Evolutionary conservation across 2,797 vertebrate species (phyloP).

Genomic region (Enteromius fasciolatus): DNA sequence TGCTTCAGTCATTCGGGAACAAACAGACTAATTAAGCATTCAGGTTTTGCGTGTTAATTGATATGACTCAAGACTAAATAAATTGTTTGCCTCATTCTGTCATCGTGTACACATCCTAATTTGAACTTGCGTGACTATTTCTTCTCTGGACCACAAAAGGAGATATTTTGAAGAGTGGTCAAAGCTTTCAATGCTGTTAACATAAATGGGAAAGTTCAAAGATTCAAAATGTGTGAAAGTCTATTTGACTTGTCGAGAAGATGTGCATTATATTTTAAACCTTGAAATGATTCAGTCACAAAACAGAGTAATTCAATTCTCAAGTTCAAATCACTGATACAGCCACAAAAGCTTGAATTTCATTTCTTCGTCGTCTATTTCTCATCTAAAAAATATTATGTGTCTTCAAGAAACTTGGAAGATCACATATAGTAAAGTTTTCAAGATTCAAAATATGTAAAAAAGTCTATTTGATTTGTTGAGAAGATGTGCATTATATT

Average conservation of each 20-base stretch:
- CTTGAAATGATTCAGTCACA: background rate
- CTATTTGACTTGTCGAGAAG: background rate
- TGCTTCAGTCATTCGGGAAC: background rate
- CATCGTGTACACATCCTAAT: background rate
- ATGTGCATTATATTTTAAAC: background rate
- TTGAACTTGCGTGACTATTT: background rate
- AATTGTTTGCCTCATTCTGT: background rate
- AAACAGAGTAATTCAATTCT: no score
- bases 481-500: no score
- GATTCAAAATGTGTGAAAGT: background rate
- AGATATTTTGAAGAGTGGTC: background rate
- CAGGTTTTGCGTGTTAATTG: background rate
- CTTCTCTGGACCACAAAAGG: background rate
- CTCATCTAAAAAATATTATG: no score
- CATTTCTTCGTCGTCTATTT: no score
- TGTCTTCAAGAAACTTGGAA: no score
- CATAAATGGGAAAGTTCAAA: background rate
- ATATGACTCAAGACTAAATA: background rate
- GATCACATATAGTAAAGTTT: no score
- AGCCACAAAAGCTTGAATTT: no score
- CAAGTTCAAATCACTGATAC: no score
- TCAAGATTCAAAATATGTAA: no score
- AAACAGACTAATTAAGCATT: constrained; percentile 21
- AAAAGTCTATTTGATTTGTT: no score
- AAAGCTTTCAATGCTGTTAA: background rate